Conservation (phyloP, 2,888 invertebrate species). For the Andrena trimmerana region DNA sequence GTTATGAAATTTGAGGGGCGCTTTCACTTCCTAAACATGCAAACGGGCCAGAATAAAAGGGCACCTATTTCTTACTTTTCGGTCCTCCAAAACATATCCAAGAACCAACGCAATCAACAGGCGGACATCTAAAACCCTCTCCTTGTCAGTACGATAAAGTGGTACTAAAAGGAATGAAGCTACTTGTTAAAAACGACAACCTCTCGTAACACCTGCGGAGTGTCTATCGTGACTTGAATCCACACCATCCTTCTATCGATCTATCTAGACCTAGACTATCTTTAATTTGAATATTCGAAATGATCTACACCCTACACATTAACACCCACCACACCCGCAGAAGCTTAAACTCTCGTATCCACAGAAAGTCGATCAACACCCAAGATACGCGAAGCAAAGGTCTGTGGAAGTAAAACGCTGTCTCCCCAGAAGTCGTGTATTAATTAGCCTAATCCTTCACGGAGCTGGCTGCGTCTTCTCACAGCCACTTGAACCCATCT, state of each 20-base stretch:
- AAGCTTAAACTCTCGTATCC: not conserved
- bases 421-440: constrained; percentile 15
- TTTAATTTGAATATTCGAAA: not conserved
- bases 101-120: no score
- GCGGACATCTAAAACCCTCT: no score
- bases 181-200: no score
- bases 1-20: no score
- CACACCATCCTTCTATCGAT: not conserved
- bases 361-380: constrained; percentile 1
- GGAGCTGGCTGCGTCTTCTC: not conserved
- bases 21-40: no score
- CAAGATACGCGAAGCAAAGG: not conserved
- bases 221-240: not conserved
- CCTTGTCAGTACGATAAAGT: no score
- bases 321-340: not conserved
- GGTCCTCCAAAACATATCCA: no score
- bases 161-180: no score
- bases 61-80: no score
- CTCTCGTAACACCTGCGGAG: no score
- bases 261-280: not conserved
- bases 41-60: no score
- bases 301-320: not conserved
- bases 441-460: constrained; percentile 35
- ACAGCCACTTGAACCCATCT: constrained; percentile 20
- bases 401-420: not conserved